A percentile compares a stretch with the other conserved stretches of the same genome.
These are phyloP conservation scores for Atta texana DNA, from an alignment of 1,140 invertebrate genomes.

Conservation along the genomic window DNA sequence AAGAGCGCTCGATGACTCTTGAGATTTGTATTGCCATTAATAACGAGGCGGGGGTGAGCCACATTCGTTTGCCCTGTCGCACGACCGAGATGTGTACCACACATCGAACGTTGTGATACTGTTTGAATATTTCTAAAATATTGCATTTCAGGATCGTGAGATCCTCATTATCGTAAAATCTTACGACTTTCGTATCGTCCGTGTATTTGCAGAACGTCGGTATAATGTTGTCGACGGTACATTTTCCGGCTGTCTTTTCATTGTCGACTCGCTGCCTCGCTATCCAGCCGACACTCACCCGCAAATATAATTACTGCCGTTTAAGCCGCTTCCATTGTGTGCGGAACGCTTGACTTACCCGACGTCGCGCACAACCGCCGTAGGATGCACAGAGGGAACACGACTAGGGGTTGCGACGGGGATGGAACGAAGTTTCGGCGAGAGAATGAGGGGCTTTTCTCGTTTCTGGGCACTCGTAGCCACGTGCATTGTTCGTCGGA, in stretches of 20 bases:
- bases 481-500: conserved; percentile 70
- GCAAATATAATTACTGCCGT: conserved; percentile 86
- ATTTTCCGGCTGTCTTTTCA: conserved; percentile 51
- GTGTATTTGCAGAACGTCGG: not conserved
- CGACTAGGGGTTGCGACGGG: conserved; percentile 34
- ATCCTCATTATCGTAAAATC: not conserved
- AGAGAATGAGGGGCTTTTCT: conserved; percentile 62
- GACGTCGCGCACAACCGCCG: conserved; percentile 76
- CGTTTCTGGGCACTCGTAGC: conserved; percentile 69
- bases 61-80: conserved; percentile 19
- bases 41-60: conserved; percentile 81
- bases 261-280: conserved; percentile 48
- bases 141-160: not conserved
- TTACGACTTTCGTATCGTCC: not conserved
- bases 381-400: conserved; percentile 64
- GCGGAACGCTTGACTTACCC: conserved; percentile 84
- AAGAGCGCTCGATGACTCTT: conserved; percentile 86
- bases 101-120: not conserved
- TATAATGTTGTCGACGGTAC: not conserved
- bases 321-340: conserved; percentile 84
- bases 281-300: conserved; percentile 81
- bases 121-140: not conserved
- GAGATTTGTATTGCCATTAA: conserved; percentile 87
- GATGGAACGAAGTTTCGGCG: conserved; percentile 52
- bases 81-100: not conserved